Evolutionary conservation across 1,140 invertebrate genomes (phyloP).

Genomic region (Venturia canescens): DNA sequence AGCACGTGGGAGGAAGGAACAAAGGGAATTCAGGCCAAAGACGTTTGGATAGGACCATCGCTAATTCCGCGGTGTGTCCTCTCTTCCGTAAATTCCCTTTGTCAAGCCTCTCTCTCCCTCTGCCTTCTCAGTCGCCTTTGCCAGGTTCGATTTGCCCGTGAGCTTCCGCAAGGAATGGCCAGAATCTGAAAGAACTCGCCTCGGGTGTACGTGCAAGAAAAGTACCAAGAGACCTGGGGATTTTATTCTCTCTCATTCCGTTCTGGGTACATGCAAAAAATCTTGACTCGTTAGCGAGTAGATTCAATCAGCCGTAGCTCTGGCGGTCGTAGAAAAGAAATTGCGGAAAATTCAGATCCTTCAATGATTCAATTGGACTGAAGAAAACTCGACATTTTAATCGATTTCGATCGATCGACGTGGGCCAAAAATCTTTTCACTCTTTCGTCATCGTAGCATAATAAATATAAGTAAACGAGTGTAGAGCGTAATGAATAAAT

Average conservation of each 20-base stretch:
- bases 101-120: background rate
- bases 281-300: conserved; percentile 19
- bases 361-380: background rate
- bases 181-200: too few species aligned
- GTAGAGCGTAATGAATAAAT: background rate
- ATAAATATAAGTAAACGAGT: too few species aligned
- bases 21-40: conserved; percentile 39
- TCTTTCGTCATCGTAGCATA: too few species aligned
- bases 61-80: conserved; percentile 18
- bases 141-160: too few species aligned
- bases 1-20: conserved; percentile 23
- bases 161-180: too few species aligned
- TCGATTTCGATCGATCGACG: too few species aligned
- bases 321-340: conserved; percentile 9
- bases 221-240: background rate
- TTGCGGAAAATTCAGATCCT: background rate
- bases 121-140: too few species aligned
- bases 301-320: conserved; percentile 25
- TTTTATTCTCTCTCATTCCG: background rate
- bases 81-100: conserved; percentile 18
- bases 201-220: too few species aligned
- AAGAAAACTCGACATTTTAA: too few species aligned
- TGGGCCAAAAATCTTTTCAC: too few species aligned
- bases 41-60: conserved; percentile 33
- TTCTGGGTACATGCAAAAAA: background rate